phyloP scores from a whole-genome alignment of 2,113 vertebrate genomes.

The Nycticorax nycticorax region DNA sequence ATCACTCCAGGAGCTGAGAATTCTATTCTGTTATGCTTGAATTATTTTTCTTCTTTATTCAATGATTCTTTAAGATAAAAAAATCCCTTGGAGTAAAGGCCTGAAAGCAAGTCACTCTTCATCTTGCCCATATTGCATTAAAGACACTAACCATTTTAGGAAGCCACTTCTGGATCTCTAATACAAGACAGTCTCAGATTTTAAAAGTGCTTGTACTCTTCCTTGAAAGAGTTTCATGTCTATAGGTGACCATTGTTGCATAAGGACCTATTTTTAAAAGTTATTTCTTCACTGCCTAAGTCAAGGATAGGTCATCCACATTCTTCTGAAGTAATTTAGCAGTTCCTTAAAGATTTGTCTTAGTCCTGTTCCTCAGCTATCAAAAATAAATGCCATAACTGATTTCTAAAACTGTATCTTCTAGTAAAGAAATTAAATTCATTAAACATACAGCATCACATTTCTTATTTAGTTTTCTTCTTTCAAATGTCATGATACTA shows the following conservation, averaged over 20 bases:
- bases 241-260: not conserved
- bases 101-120: not conserved
- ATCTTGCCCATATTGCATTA: not conserved
- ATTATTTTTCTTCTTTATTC: not conserved
- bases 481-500: not conserved
- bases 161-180: not conserved
- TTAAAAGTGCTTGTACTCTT: not conserved
- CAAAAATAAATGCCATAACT: not conserved
- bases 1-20: not conserved
- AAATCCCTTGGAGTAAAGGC: not conserved
- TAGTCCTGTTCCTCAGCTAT: not conserved
- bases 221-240: not conserved
- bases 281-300: not conserved
- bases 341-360: not conserved
- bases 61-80: not conserved
- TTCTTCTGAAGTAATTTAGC: not conserved
- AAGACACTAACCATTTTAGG: not conserved
- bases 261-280: not conserved
- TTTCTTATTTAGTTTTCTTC: not conserved
- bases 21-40: not conserved
- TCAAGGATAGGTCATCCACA: not conserved
- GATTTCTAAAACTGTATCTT: not conserved
- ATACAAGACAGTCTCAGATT: not conserved
- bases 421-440: not conserved
- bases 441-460: not conserved